Conservation (phyloP, 1,140 invertebrate genomes). For the Babylonia areolata region DNA sequence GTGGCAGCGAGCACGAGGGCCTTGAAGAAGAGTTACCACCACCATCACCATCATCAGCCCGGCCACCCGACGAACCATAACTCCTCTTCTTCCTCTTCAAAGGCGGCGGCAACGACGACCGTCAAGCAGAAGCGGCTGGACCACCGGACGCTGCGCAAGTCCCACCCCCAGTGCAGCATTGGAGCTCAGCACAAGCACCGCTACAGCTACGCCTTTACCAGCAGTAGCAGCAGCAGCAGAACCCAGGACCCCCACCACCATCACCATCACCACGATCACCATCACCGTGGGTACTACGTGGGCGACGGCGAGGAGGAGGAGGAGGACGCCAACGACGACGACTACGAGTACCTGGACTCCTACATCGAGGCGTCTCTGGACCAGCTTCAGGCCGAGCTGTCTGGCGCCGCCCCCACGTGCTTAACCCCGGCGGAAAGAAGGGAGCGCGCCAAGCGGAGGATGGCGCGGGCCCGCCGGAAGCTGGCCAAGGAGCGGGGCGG, state of each 20-base stretch:
- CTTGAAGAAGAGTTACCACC: background rate
- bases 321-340: background rate
- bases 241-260: background rate
- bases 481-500: background rate
- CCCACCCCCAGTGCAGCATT: background rate
- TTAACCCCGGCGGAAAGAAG: background rate
- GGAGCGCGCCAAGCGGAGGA: background rate
- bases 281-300: background rate
- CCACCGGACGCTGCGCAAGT: background rate
- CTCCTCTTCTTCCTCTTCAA: background rate
- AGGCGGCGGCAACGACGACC: background rate
- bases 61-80: background rate
- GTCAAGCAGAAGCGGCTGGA: no score
- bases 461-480: background rate
- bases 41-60: background rate
- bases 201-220: conserved; percentile 38
- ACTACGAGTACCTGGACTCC: background rate
- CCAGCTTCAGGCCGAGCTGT: background rate
- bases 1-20: background rate
- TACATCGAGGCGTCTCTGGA: background rate
- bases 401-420: background rate
- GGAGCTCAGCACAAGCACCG: background rate
- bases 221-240: background rate
- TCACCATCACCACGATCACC: background rate
- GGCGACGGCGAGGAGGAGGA: background rate